A percentile compares a stretch with the other conserved stretches of the same genome.
phyloP scores from a whole-genome alignment of 2,797 vertebrate species.

The Enteromius viviparus region DNA sequence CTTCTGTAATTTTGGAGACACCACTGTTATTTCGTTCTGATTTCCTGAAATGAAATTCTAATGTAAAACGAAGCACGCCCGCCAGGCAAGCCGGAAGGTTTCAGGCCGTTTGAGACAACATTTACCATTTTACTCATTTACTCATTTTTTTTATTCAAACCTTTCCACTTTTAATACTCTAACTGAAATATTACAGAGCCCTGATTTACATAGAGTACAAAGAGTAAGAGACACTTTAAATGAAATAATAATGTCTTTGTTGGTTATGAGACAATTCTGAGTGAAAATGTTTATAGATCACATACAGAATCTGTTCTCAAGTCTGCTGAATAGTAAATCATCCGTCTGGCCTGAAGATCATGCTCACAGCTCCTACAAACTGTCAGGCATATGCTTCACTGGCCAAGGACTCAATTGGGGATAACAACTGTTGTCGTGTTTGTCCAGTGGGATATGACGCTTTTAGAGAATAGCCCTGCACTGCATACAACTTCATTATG shows the following conservation, averaged over 20 bases:
- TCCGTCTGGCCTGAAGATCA: conserved; percentile 48
- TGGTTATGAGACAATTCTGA: background rate
- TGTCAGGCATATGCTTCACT: conserved; percentile 57
- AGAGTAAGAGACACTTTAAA: background rate
- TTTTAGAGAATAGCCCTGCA: conserved; percentile 43
- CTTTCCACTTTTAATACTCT: conserved; percentile 14
- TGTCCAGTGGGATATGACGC: conserved; percentile 53
- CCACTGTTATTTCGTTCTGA: conserved; percentile 6
- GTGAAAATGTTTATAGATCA: conserved; percentile 18
- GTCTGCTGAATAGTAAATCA: conserved; percentile 34
- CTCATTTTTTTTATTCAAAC: background rate
- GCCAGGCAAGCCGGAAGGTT: background rate
- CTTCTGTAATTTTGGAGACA: conserved; percentile 25
- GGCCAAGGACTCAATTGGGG: conserved; percentile 46
- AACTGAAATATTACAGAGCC: background rate
- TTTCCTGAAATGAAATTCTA: conserved; percentile 30
- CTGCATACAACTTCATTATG: conserved; percentile 55
- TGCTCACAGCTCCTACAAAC: conserved; percentile 47
- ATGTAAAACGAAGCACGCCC: background rate
- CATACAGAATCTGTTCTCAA: conserved; percentile 17
- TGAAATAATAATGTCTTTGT: background rate
- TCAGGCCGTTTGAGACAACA: background rate
- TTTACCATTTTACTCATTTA: conserved; percentile 9
- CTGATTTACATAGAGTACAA: background rate
- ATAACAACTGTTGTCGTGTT: conserved; percentile 56